These are phyloP conservation scores for Volucella inflata DNA, from an alignment of 2,888 invertebrate genomes.

Conservation along the genomic window DNA sequence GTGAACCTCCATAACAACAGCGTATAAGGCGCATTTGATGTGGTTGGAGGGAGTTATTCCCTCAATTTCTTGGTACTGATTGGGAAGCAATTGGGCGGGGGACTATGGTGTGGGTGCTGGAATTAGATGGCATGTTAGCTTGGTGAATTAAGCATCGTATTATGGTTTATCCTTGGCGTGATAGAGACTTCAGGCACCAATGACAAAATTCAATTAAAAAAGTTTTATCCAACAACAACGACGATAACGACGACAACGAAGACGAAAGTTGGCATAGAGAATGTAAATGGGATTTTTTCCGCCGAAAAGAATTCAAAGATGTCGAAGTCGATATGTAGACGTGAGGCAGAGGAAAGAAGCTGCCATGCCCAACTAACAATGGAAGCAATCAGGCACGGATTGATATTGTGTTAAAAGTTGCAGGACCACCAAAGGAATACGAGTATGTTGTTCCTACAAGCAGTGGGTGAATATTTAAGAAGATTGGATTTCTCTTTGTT, in stretches of 20 bases:
- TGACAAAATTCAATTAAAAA: conserved; percentile 75
- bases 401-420: conserved; percentile 38
- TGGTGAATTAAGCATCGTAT: conserved; percentile 58
- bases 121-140: conserved; percentile 54
- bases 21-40: too few relatives aligned
- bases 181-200: conserved; percentile 17
- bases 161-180: conserved; percentile 52
- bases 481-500: too few relatives aligned
- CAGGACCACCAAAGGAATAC: background rate
- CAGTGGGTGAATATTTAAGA: too few relatives aligned
- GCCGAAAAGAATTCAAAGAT: conserved; percentile 25
- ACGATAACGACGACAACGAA: background rate
- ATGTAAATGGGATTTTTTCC: conserved; percentile 55
- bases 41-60: too few relatives aligned
- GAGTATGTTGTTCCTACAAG: too few relatives aligned
- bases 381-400: conserved; percentile 45
- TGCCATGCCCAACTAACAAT: background rate
- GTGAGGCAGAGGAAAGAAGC: background rate
- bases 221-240: conserved; percentile 50
- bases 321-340: too few relatives aligned
- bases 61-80: too few relatives aligned
- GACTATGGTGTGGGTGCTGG: background rate
- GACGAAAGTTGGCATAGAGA: conserved; percentile 46
- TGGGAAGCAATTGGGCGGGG: conserved; percentile 3
- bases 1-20: background rate